Base-by-base conservation (phyloP, 2,888 invertebrate genomes). In the Diarsia mendica region DNA sequence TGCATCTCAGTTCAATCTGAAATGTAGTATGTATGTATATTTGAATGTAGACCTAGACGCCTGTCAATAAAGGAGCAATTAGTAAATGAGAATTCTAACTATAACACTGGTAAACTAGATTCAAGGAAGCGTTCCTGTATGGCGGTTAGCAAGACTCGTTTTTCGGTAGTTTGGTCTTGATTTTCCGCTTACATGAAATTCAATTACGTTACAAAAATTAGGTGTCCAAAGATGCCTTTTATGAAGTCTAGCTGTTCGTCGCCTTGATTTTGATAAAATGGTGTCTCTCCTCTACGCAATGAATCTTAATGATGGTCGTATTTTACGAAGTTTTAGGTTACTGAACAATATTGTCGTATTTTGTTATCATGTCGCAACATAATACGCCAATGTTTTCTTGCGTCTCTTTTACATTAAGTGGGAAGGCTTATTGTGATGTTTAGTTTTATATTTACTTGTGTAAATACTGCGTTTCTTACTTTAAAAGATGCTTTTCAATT, bases 341-440 rank as follows among this genome's bases (percentile, higher is more conserved):
- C 77, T 83, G 79, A 80, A 79, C 84, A 91, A 92, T 93, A 91
- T 92, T 92, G 89, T 86, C 90, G 91, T 90, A 88, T 92, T 92
- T 88, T 84, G 89, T 92, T 91, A 75, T 73, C 55, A 74, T 60
- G 18, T n/a, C 15, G 58, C 72, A 91, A 91, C 89, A 82, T 87
- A 92, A 92, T 91, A 85, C 91, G 90, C 88, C 88, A 92, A 91
- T 92, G 90, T 92, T 91, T 84, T 80, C 75, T 81, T 80, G 48
- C n/a, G 33, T 82, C 44, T 75, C 48, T 72, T 28, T 72, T 72
- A 51, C 75, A 81, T 13, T 77, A 72, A 76, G 72, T 79, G 58
- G 60, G 15, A 70, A 84, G 72, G 69, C 48, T 61, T 80, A 80
- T 68, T 89, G 85, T 86, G 89, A 87, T 85, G 82, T 77, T 83